Evolutionary conservation across 2,113 vertebrate genomes (phyloP).

Genomic region (Anarrhichthys ocellatus): DNA sequence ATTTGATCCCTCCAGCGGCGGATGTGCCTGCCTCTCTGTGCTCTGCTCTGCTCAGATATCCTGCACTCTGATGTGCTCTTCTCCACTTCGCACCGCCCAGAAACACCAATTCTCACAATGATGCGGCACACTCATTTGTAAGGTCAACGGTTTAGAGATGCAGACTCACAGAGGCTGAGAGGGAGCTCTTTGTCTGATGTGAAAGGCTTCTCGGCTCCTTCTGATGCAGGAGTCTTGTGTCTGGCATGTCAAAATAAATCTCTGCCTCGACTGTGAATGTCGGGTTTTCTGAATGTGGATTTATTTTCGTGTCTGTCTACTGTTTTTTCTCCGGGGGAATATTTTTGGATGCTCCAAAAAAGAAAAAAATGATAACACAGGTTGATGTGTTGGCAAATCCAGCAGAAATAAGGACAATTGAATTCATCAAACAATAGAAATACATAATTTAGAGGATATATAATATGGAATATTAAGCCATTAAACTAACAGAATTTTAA

Average conservation of each 20-base stretch:
- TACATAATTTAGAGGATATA: neutral
- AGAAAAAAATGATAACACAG: neutral
- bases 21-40: constrained; percentile 79
- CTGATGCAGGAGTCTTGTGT: constrained; percentile 21
- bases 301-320: constrained; percentile 4
- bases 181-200: constrained; percentile 46
- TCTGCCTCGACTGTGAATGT: neutral
- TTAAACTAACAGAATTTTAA: neutral
- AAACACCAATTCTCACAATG: constrained; percentile 74
- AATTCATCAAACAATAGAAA: neutral
- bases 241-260: constrained; percentile 5
- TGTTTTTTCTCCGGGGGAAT: constrained; percentile 5
- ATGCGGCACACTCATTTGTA: constrained; percentile 77
- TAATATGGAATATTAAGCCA: neutral
- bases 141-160: constrained; percentile 71
- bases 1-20: constrained; percentile 85
- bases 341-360: constrained; percentile 21
- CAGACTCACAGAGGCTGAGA: constrained; percentile 41
- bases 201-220: constrained; percentile 38
- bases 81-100: constrained; percentile 78
- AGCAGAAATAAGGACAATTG: constrained; percentile 1
- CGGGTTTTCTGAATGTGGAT: neutral
- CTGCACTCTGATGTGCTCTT: constrained; percentile 75
- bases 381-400: constrained; percentile 1
- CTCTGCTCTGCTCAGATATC: constrained; percentile 78